These are phyloP conservation scores for Drosophila auraria DNA, from an alignment of 1,140 invertebrate species.

Conservation along the genomic window DNA sequence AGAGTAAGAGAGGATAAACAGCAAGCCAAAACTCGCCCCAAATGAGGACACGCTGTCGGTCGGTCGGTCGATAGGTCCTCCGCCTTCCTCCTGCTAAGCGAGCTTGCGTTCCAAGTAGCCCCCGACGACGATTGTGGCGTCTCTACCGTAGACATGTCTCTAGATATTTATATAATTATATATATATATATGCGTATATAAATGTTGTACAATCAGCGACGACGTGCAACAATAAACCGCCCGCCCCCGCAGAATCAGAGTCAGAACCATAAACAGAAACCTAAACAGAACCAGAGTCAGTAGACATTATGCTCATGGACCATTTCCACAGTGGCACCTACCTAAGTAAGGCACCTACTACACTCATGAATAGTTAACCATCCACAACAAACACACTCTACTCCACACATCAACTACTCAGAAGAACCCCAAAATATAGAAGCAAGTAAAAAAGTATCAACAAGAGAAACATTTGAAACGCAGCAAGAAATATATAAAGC, in stretches of 20 bases:
- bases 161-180: slow-evolving; percentile 52
- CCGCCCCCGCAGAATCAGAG: slow-evolving; percentile 24
- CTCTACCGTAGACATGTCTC: slow-evolving; percentile 62
- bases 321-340: slow-evolving; percentile 62
- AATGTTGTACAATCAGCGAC: slow-evolving; percentile 82
- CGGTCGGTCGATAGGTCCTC: slow-evolving; percentile 4
- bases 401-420: slow-evolving; percentile 69
- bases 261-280: slow-evolving; percentile 14
- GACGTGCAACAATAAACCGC: slow-evolving; percentile 78
- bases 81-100: slow-evolving; percentile 39
- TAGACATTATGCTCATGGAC: slow-evolving; percentile 50
- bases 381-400: slow-evolving; percentile 33
- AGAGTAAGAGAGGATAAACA: not conserved
- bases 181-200: slow-evolving; percentile 63
- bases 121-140: slow-evolving; percentile 64
- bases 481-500: slow-evolving; percentile 66
- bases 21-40: slow-evolving; percentile 7
- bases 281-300: slow-evolving; percentile 22
- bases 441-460: slow-evolving; percentile 23
- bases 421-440: slow-evolving; percentile 64
- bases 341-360: slow-evolving; percentile 54
- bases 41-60: slow-evolving; percentile 27
- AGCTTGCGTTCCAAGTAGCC: slow-evolving; percentile 59
- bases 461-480: slow-evolving; percentile 43
- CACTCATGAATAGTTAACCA: slow-evolving; percentile 44